These are phyloP conservation scores for Aethes cnicana DNA, from an alignment of 2,888 invertebrate species.

Conservation along the genomic window DNA sequence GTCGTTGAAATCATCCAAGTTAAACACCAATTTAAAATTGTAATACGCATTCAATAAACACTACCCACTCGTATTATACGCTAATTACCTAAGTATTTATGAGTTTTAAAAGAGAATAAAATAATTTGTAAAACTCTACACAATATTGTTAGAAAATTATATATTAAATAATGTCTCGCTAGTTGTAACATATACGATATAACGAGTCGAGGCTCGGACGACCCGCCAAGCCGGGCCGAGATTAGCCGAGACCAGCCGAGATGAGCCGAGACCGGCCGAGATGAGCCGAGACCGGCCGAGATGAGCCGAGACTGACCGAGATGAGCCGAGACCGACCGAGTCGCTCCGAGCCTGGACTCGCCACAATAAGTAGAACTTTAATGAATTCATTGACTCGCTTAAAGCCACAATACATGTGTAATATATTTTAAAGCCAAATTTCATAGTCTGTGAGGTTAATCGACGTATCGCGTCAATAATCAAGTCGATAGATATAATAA, in stretches of 20 bases:
- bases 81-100: constrained; percentile 63
- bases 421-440: constrained; percentile 83
- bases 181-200: constrained; percentile 65
- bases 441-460: constrained; percentile 81
- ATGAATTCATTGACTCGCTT: constrained; percentile 76
- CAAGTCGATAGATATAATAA: constrained; percentile 72
- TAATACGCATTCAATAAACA: constrained; percentile 61
- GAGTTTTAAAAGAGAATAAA: constrained; percentile 66
- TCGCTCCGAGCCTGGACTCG: constrained; percentile 24
- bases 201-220: constrained; percentile 45
- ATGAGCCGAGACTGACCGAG: background rate
- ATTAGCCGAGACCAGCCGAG: constrained; percentile 3
- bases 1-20: constrained; percentile 49
- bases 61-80: constrained; percentile 59
- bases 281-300: background rate
- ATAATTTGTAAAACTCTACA: constrained; percentile 75
- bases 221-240: constrained; percentile 3
- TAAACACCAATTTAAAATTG: constrained; percentile 60
- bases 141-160: constrained; percentile 79
- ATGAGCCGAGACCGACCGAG: background rate
- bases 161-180: constrained; percentile 67
- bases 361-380: constrained; percentile 69
- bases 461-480: constrained; percentile 69
- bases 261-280: background rate
- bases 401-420: constrained; percentile 76